Evolutionary conservation across 2,113 vertebrate genomes (phyloP).

Genomic region (Apus apus): DNA sequence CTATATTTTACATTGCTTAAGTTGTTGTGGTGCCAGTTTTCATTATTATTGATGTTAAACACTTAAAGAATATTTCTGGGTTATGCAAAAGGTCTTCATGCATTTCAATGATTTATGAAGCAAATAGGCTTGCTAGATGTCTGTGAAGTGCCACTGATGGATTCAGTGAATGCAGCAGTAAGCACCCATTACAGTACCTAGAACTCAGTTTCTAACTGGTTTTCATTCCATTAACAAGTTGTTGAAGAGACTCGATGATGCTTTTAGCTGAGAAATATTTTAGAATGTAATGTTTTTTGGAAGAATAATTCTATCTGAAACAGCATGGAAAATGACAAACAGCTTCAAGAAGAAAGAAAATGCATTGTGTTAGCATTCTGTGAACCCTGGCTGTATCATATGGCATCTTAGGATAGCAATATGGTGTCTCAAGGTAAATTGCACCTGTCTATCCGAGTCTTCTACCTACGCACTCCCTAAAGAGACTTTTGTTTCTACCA

Average conservation of each 20-base stretch:
- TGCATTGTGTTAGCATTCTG: constrained; percentile 3
- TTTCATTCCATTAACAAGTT: constrained; percentile 75
- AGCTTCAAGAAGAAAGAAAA: constrained; percentile 56
- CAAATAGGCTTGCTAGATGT: constrained; percentile 69
- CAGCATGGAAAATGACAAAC: constrained; percentile 67
- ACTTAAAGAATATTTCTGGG: constrained; percentile 75
- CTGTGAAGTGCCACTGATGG: constrained; percentile 61
- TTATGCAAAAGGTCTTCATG: constrained; percentile 69
- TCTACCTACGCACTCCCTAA: neutral
- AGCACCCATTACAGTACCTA: constrained; percentile 70
- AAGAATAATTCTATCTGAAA: constrained; percentile 72
- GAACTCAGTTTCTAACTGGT: constrained; percentile 64
- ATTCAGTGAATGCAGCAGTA: constrained; percentile 46
- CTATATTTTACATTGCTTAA: constrained; percentile 69
- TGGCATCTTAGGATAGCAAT: constrained; percentile 16
- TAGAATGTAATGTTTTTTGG: constrained; percentile 56
- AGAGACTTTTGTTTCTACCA: neutral
- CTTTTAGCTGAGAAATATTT: constrained; percentile 74
- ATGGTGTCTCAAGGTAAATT: neutral
- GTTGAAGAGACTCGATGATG: constrained; percentile 70
- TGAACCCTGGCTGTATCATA: constrained; percentile 6
- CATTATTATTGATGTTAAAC: constrained; percentile 80
- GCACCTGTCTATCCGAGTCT: neutral
- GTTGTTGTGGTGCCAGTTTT: constrained; percentile 71
- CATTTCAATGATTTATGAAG: constrained; percentile 78